phyloP scores from a whole-genome alignment of 92 coral and sea anemone species.

The Epizoanthus stellaris region DNA sequence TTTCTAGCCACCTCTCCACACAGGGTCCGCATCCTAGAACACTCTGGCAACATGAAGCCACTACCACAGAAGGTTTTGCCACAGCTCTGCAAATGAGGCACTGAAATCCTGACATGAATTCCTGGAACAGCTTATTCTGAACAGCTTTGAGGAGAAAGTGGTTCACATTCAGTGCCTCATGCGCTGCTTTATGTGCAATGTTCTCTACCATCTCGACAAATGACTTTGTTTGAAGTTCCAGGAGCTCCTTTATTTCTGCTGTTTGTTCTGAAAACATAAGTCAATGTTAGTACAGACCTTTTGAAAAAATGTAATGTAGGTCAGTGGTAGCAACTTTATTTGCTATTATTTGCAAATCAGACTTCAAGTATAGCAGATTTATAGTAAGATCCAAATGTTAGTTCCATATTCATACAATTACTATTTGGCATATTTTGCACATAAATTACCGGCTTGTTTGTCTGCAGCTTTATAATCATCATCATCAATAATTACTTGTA shows the following conservation, averaged over 20 bases:
- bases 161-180: not conserved
- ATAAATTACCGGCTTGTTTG: not conserved
- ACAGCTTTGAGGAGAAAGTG: constrained; percentile 5
- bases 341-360: no score
- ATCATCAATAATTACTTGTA: not conserved
- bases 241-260: no score
- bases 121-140: not conserved
- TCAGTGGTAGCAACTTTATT: no score
- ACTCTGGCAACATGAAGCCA: not conserved
- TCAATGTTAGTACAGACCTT: no score
- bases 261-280: no score
- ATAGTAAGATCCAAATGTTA: no score
- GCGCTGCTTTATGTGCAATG: no score
- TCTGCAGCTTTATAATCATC: constrained; percentile 33
- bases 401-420: not conserved
- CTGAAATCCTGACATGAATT: not conserved
- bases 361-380: constrained; percentile 20
- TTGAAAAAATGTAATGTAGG: no score
- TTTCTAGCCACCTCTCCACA: not conserved
- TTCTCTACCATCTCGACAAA: no score
- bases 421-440: constrained; percentile 27
- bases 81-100: not conserved
- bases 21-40: not conserved
- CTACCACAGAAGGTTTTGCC: constrained; percentile 1
- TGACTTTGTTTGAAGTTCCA: no score